Percentiles rank a stretch among this genome's conserved stretches.
phyloP scores from a whole-genome alignment of 2,113 vertebrate genomes.

The Rhombomys opimus region DNA sequence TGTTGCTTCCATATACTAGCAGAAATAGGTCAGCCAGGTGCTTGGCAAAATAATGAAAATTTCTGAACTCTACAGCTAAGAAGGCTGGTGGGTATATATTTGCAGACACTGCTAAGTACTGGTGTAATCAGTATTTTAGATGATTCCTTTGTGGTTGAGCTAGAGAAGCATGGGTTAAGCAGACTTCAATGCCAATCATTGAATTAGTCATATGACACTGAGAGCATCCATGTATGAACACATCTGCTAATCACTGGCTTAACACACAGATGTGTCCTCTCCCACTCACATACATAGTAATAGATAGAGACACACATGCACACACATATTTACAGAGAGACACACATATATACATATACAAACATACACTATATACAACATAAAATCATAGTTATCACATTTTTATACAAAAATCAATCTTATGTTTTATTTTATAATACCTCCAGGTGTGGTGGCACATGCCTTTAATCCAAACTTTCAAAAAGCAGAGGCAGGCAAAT shows the following conservation, averaged over 20 bases:
- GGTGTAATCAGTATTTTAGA: background rate
- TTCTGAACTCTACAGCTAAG: background rate
- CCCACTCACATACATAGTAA: background rate
- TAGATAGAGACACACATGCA: background rate
- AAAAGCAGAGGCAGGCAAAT: too few species aligned
- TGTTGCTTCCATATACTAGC: background rate
- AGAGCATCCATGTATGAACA: background rate
- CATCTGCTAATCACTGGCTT: background rate
- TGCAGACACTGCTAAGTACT: background rate
- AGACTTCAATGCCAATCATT: background rate
- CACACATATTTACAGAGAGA: too few species aligned
- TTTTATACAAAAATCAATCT: background rate
- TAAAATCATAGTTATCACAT: background rate
- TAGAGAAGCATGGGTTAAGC: background rate
- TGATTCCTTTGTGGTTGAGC: background rate
- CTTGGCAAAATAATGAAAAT: background rate
- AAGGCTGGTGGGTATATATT: background rate
- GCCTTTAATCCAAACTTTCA: too few species aligned
- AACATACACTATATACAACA: background rate
- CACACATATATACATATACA: fast-evolving
- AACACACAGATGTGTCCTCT: too few species aligned
- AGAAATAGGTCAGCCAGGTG: background rate
- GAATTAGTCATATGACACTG: background rate
- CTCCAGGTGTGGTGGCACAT: too few species aligned
- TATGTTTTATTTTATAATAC: background rate